Evolutionary conservation across 2,888 invertebrate genomes (phyloP).

Genomic region (Sarcophaga rosellei): DNA sequence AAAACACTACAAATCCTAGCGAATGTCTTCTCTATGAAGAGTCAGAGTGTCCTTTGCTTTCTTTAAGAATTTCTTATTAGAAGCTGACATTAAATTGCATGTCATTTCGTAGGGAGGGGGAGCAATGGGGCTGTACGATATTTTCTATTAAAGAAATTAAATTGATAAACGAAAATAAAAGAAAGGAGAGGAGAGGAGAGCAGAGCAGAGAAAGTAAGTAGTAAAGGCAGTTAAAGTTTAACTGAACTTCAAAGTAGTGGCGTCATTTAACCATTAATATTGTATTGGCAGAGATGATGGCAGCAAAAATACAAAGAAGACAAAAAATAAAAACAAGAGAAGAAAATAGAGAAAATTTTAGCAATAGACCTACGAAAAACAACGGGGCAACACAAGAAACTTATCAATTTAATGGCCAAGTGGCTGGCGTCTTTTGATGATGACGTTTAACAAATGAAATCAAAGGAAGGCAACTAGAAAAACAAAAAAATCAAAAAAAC

Average conservation of each 20-base stretch:
- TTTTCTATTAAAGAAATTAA: slow-evolving; percentile 50
- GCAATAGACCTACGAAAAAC: background rate
- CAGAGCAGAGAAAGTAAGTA: background rate
- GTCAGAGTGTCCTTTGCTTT: background rate
- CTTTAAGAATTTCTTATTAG: slow-evolving; percentile 25
- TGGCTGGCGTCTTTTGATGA: slow-evolving; percentile 76
- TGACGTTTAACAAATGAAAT: slow-evolving; percentile 65
- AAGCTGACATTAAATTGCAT: slow-evolving; percentile 54
- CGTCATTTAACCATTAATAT: slow-evolving; percentile 63
- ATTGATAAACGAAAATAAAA: slow-evolving; percentile 20
- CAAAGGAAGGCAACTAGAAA: slow-evolving; percentile 36
- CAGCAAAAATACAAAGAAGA: background rate
- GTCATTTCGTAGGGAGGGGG: slow-evolving; percentile 20
- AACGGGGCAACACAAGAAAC: slow-evolving; percentile 57
- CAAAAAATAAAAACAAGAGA: background rate
- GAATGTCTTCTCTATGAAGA: background rate
- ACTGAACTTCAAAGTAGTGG: slow-evolving; percentile 55
- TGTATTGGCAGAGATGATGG: slow-evolving; percentile 47
- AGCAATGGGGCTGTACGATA: background rate
- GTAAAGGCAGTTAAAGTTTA: background rate
- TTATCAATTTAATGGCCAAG: slow-evolving; percentile 79
- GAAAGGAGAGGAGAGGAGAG: background rate
- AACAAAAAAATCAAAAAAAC: no score
- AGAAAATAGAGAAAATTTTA: background rate
- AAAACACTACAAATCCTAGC: background rate